Evolutionary conservation across 2,113 vertebrate genomes (phyloP).

Genomic region (Indri indri): DNA sequence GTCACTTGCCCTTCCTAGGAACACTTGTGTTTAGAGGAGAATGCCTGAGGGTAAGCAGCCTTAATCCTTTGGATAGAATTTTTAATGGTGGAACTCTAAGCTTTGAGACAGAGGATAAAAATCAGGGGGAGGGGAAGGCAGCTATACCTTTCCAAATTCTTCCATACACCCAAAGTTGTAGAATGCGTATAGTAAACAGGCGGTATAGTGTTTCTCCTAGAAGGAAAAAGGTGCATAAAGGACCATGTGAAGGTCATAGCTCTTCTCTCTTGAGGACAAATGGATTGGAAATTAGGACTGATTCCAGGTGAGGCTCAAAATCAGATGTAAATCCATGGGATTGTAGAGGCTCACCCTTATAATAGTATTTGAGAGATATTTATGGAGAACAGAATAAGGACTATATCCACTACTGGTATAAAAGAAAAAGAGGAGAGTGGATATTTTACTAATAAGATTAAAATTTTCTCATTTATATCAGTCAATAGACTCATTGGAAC

Average conservation of each 20-base stretch:
- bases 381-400: not conserved
- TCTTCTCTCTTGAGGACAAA: not conserved
- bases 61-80: not conserved
- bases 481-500: not conserved
- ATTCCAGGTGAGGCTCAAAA: not conserved
- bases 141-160: not conserved
- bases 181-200: not conserved
- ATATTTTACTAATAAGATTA: not conserved
- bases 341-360: not conserved
- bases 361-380: not conserved
- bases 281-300: not conserved
- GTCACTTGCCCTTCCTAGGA: not conserved
- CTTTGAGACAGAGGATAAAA: not conserved
- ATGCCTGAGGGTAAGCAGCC: not conserved
- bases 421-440: not conserved
- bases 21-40: not conserved
- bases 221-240: not conserved
- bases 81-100: not conserved
- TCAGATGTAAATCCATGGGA: not conserved
- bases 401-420: not conserved
- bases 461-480: not conserved
- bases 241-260: too few relatives aligned
- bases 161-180: not conserved
- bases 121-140: not conserved
- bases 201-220: not conserved